phyloP scores from a whole-genome alignment of 2,888 invertebrate genomes.

The Platypus cylindrus region DNA sequence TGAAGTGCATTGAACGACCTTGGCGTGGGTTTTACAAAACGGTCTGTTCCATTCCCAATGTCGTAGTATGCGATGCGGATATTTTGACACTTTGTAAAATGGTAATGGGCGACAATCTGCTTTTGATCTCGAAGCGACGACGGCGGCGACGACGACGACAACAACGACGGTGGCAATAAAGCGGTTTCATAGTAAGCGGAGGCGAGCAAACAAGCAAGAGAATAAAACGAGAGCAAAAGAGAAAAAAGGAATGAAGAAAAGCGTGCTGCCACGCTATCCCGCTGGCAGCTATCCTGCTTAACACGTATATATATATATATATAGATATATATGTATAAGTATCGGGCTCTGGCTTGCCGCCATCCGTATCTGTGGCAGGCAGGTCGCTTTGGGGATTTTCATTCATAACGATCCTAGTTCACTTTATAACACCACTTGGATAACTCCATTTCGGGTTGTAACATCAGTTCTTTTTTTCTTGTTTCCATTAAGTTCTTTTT shows the following conservation, averaged over 20 bases:
- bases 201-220: slow-evolving; percentile 5
- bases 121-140: slow-evolving; percentile 15
- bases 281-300: no score
- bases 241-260: no score
- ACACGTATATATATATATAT: no score
- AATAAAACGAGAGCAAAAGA: no score
- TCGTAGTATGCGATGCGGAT: slow-evolving; percentile 16
- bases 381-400: slow-evolving; percentile 16
- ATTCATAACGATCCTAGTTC: slow-evolving; percentile 13
- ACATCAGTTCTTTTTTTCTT: slow-evolving; percentile 2
- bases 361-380: slow-evolving; percentile 5
- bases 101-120: slow-evolving; percentile 17
- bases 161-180: slow-evolving; percentile 10
- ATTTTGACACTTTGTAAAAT: slow-evolving; percentile 18
- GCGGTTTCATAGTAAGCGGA: slow-evolving; percentile 9
- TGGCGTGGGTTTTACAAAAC: slow-evolving; percentile 12
- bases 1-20: slow-evolving; percentile 13
- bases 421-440: slow-evolving; percentile 1
- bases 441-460: slow-evolving; percentile 2
- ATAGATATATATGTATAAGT: no score
- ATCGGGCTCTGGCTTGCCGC: slow-evolving; percentile 3
- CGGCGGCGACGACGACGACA: slow-evolving; percentile 6
- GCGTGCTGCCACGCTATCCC: no score
- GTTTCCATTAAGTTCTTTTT: not conserved
- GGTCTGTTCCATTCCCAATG: slow-evolving; percentile 9